A percentile compares a stretch with the other conserved stretches of the same genome.
Evolutionary conservation across 2,797 vertebrate genomes (phyloP).

Genomic region (Florisuga fusca): DNA sequence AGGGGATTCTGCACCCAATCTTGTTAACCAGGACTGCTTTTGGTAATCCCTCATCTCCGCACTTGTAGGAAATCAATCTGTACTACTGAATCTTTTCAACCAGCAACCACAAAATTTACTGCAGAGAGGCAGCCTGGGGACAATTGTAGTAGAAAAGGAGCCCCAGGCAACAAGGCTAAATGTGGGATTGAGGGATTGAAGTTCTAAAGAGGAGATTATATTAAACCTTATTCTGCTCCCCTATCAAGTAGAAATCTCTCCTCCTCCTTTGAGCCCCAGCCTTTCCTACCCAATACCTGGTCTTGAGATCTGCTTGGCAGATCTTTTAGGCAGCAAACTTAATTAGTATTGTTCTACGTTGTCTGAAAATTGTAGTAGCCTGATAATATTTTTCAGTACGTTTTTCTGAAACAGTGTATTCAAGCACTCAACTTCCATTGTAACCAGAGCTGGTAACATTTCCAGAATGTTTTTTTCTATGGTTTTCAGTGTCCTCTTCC

Average conservation of each 20-base stretch:
- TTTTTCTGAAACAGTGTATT: background rate
- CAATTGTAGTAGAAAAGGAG: conserved; percentile 69
- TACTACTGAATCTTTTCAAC: conserved; percentile 81
- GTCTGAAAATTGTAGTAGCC: conserved; percentile 45
- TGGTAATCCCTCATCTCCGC: conserved; percentile 83
- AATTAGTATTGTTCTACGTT: background rate
- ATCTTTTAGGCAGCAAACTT: conserved; percentile 19
- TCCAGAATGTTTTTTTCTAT: background rate
- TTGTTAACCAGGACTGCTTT: conserved; percentile 81
- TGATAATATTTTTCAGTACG: background rate
- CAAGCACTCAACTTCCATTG: conserved; percentile 37
- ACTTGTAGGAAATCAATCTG: conserved; percentile 83
- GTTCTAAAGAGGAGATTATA: conserved; percentile 75
- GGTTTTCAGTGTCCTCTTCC: background rate
- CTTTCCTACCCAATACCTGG: conserved; percentile 48
- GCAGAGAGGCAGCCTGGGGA: conserved; percentile 77
- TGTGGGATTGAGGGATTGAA: conserved; percentile 75
- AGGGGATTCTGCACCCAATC: conserved; percentile 81
- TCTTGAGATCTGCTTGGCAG: conserved; percentile 14
- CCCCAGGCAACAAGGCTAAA: conserved; percentile 78
- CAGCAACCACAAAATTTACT: conserved; percentile 80
- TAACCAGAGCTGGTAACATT: conserved; percentile 17
- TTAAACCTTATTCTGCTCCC: conserved; percentile 70
- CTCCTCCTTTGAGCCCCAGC: conserved; percentile 54
- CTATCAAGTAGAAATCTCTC: conserved; percentile 51